Evolutionary conservation across 1,140 invertebrate genomes (phyloP), one percentile per base, ranked within the genome.

Genomic region (Lepeophtheirus salmonis): DNA sequence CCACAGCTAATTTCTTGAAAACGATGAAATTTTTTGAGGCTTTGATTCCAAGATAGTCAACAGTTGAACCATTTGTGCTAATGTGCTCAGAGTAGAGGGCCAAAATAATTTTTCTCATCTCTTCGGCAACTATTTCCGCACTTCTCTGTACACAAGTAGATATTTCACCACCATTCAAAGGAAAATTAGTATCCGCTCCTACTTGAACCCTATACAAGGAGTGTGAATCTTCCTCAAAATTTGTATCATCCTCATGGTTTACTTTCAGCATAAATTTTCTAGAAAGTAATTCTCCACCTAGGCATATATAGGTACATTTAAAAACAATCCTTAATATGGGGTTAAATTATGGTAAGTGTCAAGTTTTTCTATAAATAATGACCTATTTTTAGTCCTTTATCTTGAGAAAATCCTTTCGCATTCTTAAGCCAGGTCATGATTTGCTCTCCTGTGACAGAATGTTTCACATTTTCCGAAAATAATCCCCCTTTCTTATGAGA

Each of bases 41-140:
- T n/a, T n/a, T 23, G 16, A 60, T 60, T 20, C 30, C 57, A 14
- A 60, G 21, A 23, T 61, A 61, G 59, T 61, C 59, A 13, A 61
- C 59, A 30, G n/a, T 21, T 18, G 54, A 50, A 14, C 59, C 59
- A 22, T 61, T 50, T 18, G 17, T 24, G 2, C 41, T 55, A 4
- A 61, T 12, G 25, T 22, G 25, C 10, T 26, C 22, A 12, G 50
- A 18, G 25, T 22, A 55, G 16, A 61, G 14, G 54, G 24, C 21
- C 14, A 61, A 48, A 50, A 61, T 54, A 21, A 55, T n/a, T 55
- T 55, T 55, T 23, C 57, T n/a, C 23, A 59, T 30, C n/a, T 59
- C 17, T 23, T 59, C 23, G n/a, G 57, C 57, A 20, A 50, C 41
- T 23, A 52, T 16, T 2, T 14, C 22, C 4, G 59, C 59, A 18